Evolutionary conservation across 2,888 invertebrate genomes (phyloP), one percentile per base, ranked within the genome.

Genomic region (Phymatocera aterrima): DNA sequence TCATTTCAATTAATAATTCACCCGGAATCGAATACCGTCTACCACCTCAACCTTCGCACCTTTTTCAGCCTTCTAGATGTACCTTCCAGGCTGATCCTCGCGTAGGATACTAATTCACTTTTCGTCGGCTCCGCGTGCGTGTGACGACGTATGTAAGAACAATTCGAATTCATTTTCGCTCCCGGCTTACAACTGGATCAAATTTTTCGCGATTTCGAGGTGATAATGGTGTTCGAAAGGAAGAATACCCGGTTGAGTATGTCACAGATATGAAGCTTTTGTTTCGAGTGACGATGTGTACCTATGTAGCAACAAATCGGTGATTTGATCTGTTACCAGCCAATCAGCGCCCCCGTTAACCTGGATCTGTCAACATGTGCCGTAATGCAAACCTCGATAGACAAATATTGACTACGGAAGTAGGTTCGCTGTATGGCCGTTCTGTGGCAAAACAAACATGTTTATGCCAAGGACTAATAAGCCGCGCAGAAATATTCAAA

Each of bases 1-100:
- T 64, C 2, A 64, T 37, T 64, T 64, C 37, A 64, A 64, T 64
- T 64, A 64, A 37, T 64, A 64, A 64, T 64, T 64, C 18, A 37
- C 37, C 37, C 64, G 37, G 21, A 64, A 37, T 34, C 64, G 8
- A 64, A 64, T 37, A 60, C 54, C 54, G 31, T 15, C 37, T 18
- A n/a, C 64, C 34, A 37, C 24, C 57, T 18, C 15, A 64, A 64
- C 21, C 64, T n/a, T 37, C 64, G 8, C 64, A 37, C 64, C 18
- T 37, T 37, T n/a, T 34, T 18, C 64, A 37, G 37, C 64, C 64
- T 37, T 64, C 34, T 37, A n/a, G 5, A 64, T 64, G 37, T 64
- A 64, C 37, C 37, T 37, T 37, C 5, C 64, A 64, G 64, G 18
- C 10, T 64, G n/a, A 64, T 37, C 64, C 34, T 34, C 64, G 8